Evolutionary conservation across 2,113 vertebrate genomes (phyloP).

Genomic region (Xyliphius kryptos): DNA sequence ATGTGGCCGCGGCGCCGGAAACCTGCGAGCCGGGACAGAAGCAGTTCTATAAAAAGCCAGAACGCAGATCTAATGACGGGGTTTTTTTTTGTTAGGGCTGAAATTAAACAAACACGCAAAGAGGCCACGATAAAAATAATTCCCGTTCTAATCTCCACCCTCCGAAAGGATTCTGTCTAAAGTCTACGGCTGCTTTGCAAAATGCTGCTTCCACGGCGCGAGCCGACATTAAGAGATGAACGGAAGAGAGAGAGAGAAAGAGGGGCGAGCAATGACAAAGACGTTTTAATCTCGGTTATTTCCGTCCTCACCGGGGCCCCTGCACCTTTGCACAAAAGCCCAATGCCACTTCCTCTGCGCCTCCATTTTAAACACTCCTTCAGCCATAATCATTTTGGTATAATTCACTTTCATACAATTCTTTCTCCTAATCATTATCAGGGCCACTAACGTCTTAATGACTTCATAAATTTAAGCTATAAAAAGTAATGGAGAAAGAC

Average conservation of each 20-base stretch:
- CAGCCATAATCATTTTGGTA: conserved; percentile 80
- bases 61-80: conserved; percentile 46
- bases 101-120: conserved; percentile 60
- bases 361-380: conserved; percentile 77
- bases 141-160: neutral
- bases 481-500: conserved; percentile 99
- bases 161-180: conserved; percentile 23
- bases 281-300: conserved; percentile 64
- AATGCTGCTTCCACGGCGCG: neutral
- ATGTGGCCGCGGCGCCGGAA: conserved; percentile 40
- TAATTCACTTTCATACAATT: conserved; percentile 85
- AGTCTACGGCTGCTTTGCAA: too few species aligned
- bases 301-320: conserved; percentile 48
- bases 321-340: conserved; percentile 66
- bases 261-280: conserved; percentile 54
- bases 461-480: conserved; percentile 99
- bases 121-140: conserved; percentile 45
- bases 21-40: conserved; percentile 45
- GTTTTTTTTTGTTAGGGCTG: conserved; percentile 62
- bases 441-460: conserved; percentile 85
- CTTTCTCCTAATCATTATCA: conserved; percentile 83
- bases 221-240: conserved; percentile 43
- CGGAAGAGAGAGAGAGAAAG: conserved; percentile 18
- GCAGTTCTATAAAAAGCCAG: conserved; percentile 50
- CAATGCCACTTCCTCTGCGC: conserved; percentile 49